Conservation (phyloP, 1,140 invertebrate genomes). For the Stegodyphus dumicola region DNA sequence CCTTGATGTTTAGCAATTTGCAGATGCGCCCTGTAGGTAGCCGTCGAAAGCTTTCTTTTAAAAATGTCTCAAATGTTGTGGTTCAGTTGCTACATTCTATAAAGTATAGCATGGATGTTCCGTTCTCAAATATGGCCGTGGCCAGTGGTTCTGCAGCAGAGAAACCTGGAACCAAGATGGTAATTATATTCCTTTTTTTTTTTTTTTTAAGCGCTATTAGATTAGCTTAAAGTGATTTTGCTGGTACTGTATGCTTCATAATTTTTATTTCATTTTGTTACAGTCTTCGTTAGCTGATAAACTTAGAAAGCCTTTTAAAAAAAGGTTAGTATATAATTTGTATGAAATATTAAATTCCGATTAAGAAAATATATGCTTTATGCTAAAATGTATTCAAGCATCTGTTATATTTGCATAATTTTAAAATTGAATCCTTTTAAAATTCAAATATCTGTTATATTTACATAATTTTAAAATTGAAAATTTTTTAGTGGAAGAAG, state of each 20-base stretch:
- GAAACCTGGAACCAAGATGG: slow-evolving; percentile 66
- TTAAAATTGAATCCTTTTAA: too few species aligned
- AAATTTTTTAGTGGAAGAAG: too few species aligned
- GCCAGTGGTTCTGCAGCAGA: slow-evolving; percentile 38
- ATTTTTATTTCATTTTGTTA: slow-evolving; percentile 64
- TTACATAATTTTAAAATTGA: too few species aligned
- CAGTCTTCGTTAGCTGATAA: slow-evolving; percentile 85
- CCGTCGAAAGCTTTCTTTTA: slow-evolving; percentile 87
- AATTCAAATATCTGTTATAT: too few species aligned
- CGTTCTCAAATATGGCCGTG: slow-evolving; percentile 89
- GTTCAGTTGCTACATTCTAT: slow-evolving; percentile 90
- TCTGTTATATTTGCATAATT: too few species aligned
- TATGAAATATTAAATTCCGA: too few species aligned
- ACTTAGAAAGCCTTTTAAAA: slow-evolving; percentile 87
- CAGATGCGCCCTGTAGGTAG: slow-evolving; percentile 66
- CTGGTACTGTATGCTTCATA: not conserved
- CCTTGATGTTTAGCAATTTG: slow-evolving; percentile 44
- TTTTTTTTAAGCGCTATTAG: too few species aligned
- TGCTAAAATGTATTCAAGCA: too few species aligned
- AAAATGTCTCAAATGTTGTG: slow-evolving; percentile 91
- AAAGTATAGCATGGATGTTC: slow-evolving; percentile 91
- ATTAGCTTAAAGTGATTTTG: not conserved
- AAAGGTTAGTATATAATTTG: slow-evolving; percentile 70
- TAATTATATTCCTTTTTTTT: slow-evolving; percentile 48
- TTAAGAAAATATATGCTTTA: too few species aligned